Evolutionary conservation across 2,113 vertebrate genomes (phyloP).

Genomic region (Archocentrus centrarchus): DNA sequence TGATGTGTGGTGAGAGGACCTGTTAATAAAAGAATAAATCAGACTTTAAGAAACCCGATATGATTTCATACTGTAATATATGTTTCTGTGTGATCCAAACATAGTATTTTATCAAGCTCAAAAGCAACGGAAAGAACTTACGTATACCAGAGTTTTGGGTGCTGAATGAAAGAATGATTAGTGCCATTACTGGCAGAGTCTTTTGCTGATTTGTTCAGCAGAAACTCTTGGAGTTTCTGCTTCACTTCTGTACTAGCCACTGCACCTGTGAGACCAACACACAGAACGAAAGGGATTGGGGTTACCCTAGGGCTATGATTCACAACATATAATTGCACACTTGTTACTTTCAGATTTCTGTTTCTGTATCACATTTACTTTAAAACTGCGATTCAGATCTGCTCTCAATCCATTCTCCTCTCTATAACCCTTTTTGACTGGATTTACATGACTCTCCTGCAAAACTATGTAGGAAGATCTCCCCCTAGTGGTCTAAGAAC

Average conservation of each 20-base stretch:
- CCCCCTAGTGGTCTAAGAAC: constrained; percentile 78
- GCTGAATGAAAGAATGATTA: constrained; percentile 88
- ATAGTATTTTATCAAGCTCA: neutral
- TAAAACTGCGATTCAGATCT: neutral
- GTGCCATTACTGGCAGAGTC: constrained; percentile 87
- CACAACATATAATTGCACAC: neutral
- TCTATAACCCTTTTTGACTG: neutral
- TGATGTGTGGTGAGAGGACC: constrained; percentile 95
- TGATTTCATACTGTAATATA: neutral
- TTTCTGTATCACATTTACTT: neutral
- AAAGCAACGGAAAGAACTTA: constrained; percentile 78
- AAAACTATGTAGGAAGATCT: constrained; percentile 74
- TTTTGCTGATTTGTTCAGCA: constrained; percentile 97
- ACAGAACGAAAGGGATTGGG: constrained; percentile 60
- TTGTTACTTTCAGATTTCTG: neutral
- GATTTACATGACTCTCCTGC: neutral
- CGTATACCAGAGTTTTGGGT: constrained; percentile 97
- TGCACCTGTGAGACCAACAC: constrained; percentile 88
- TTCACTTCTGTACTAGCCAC: constrained; percentile 98
- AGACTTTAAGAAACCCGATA: neutral
- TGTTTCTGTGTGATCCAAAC: neutral
- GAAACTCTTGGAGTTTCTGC: constrained; percentile 99
- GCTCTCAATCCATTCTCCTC: neutral
- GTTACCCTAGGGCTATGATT: constrained; percentile 65
- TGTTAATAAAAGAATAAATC: constrained; percentile 66